Base-by-base conservation (phyloP, 2,888 invertebrate genomes). In the Craniophora ligustri region DNA sequence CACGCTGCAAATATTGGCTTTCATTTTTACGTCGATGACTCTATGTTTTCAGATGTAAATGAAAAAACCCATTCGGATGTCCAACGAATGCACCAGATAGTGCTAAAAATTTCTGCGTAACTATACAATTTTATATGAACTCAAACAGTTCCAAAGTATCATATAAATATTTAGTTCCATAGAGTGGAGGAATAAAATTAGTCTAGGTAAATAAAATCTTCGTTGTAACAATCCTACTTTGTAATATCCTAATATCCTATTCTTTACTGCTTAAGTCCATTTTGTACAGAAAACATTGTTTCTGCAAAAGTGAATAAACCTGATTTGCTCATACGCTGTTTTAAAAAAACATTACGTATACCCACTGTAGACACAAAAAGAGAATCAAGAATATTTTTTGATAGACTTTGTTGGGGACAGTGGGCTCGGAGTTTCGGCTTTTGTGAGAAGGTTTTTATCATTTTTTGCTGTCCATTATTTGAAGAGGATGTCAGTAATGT, bases 41-140 rank as follows among this genome's bases (percentile, higher is more conserved):
- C 15, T 49, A 45, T 50, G 26, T 69, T 58, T 69, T 66, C 54
- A 41, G 48, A 68, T 55, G 45, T 61, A 50, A 61, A 69, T 62
- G 47, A 54, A 69, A 51, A 64, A 57, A 18, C 11, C 7, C 28
- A 40, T 42, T 34, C 15, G 30, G 39, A 42, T 47, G 13, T 10
- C 11, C 15, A 19, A 13, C 16, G 34, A 34, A 44, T 30, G 26
- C 31, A 28, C 16, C 42, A 8, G 48, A 60, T 42, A 39, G 23
- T 10, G 19, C 23, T 28, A 38, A 47, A 62, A 48, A 55, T 62
- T 39, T 34, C 38, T 14, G 15, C 15, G 8, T 34, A 0, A 16
- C 30, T 6, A 10, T 34, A 11, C 10, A 1, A 3, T 41, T 28
- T 45, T 28, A 38, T 18, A 36, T 8, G 31, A 54, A 61, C 61